phyloP scores from a whole-genome alignment of 2,113 vertebrate species.

The Mandrillus leucophaeus region DNA sequence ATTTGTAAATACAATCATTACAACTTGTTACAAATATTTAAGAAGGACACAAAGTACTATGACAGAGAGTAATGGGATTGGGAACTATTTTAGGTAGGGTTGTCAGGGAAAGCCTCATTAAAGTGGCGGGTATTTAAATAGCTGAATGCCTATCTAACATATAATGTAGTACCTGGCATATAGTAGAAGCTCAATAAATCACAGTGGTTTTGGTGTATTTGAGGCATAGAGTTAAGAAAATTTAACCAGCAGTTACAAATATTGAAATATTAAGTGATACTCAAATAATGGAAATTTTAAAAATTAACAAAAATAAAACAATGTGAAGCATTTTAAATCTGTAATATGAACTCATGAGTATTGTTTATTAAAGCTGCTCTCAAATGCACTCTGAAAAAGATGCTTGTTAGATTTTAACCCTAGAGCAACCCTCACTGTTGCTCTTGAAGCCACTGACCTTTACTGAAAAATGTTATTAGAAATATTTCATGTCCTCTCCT shows the following conservation, averaged over 20 bases:
- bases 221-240: background rate
- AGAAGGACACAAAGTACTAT: background rate
- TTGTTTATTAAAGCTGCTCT: conserved; percentile 67
- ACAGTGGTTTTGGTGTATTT: background rate
- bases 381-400: background rate
- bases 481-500: background rate
- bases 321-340: background rate
- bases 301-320: background rate
- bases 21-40: background rate
- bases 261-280: background rate
- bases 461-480: background rate
- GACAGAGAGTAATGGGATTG: background rate
- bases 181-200: background rate
- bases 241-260: background rate
- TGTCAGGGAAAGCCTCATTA: background rate
- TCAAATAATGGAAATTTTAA: background rate
- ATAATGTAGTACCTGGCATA: background rate
- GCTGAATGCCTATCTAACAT: background rate
- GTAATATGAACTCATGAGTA: background rate
- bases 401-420: background rate
- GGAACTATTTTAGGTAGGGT: background rate
- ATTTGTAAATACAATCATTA: background rate
- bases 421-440: background rate
- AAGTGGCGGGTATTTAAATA: background rate
- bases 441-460: background rate